phyloP scores from a whole-genome alignment of 2,797 vertebrate genomes.

The Yasuhikotakia modesta region DNA sequence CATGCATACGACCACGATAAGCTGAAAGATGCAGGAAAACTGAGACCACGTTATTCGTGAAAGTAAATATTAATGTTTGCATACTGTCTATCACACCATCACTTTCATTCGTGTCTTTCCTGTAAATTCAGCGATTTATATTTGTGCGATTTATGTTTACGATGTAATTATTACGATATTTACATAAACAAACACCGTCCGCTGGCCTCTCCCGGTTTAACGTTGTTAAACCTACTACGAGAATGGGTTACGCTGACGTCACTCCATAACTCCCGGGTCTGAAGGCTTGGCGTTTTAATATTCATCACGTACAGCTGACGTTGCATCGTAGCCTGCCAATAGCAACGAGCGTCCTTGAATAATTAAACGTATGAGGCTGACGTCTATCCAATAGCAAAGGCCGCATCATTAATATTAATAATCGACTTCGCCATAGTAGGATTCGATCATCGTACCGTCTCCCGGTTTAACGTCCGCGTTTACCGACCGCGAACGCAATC shows the following conservation, averaged over 20 bases:
- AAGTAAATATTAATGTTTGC: no score
- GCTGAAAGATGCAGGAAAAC: no score
- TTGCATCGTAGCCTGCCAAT: not conserved
- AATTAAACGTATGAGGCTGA: not conserved
- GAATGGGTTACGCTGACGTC: constrained; percentile 8
- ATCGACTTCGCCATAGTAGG: not conserved
- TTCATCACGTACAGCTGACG: not conserved
- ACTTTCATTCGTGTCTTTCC: not conserved
- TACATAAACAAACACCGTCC: not conserved
- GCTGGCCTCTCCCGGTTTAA: not conserved
- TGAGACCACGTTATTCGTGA: no score
- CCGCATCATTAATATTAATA: constrained; percentile 15
- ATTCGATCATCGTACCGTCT: not conserved
- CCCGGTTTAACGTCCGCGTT: not conserved
- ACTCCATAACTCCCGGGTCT: not conserved
- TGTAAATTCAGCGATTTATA: no score
- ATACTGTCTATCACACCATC: no score
- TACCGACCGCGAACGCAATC: not conserved
- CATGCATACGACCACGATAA: no score
- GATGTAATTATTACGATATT: not conserved
- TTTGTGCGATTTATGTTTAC: not conserved
- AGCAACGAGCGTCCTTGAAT: not conserved
- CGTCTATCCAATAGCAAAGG: not conserved
- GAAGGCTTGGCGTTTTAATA: constrained; percentile 9
- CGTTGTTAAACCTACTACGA: constrained; percentile 17